phyloP scores from a whole-genome alignment of 1,140 invertebrate genomes.

The Drosophila micromelanica region DNA sequence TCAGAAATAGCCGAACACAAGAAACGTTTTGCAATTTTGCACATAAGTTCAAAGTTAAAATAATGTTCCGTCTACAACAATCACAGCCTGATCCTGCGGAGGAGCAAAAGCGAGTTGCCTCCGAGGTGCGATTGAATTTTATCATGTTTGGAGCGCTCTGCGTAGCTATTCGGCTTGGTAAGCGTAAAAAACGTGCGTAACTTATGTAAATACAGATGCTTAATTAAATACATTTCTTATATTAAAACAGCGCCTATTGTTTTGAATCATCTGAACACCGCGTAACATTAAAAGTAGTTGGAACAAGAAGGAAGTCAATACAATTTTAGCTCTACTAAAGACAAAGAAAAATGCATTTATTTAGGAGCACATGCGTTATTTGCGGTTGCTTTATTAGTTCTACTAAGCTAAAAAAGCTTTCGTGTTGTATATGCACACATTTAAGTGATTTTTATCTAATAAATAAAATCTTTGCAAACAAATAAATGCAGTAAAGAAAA shows the following conservation, averaged over 20 bases:
- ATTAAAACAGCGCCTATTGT: slow-evolving; percentile 54
- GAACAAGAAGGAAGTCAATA: slow-evolving; percentile 10
- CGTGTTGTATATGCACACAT: slow-evolving; percentile 1
- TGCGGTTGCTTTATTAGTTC: slow-evolving; percentile 15
- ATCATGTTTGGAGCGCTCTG: slow-evolving; percentile 64
- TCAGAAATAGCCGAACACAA: neutral
- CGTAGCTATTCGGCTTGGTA: slow-evolving; percentile 71
- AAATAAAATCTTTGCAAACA: slow-evolving; percentile 31
- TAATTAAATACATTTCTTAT: slow-evolving; percentile 7
- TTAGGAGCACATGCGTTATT: slow-evolving; percentile 34
- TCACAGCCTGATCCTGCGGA: slow-evolving; percentile 81
- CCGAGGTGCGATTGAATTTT: slow-evolving; percentile 75
- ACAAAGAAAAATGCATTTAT: slow-evolving; percentile 61
- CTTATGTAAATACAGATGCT: slow-evolving; percentile 65
- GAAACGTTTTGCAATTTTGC: slow-evolving; percentile 8
- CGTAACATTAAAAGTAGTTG: slow-evolving; percentile 30
- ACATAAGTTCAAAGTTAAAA: slow-evolving; percentile 15
- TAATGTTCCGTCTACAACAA: slow-evolving; percentile 80
- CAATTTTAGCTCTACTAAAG: neutral
- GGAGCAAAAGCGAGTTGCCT: slow-evolving; percentile 70
- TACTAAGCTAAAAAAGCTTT: neutral
- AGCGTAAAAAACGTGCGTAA: slow-evolving; percentile 14
- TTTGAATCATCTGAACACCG: slow-evolving; percentile 59
- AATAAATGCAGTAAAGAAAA: slow-evolving; percentile 40
- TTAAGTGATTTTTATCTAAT: slow-evolving; percentile 9